These are phyloP conservation scores for Esperia sulphurella DNA, from an alignment of 2,888 invertebrate species.

Conservation along the genomic window DNA sequence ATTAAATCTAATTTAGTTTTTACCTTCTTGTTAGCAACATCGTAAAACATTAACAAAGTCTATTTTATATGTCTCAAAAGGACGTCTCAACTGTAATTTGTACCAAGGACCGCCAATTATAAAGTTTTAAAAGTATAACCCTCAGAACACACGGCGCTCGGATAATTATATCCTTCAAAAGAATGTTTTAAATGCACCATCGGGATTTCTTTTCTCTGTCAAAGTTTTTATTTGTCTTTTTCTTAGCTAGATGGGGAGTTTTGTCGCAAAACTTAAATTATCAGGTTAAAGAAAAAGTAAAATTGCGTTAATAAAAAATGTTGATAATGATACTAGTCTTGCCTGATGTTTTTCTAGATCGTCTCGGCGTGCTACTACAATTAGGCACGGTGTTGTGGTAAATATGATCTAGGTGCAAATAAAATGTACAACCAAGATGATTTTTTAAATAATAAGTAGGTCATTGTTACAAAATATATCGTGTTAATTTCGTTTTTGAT, in stretches of 20 bases:
- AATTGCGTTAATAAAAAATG: neutral
- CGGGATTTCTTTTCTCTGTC: constrained; percentile 19
- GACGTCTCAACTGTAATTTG: constrained; percentile 47
- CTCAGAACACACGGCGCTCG: constrained; percentile 28
- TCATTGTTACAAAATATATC: too few relatives aligned
- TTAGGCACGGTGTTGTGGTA: too few relatives aligned
- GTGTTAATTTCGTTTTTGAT: too few relatives aligned
- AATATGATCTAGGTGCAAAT: too few relatives aligned
- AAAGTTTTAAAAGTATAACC: constrained; percentile 45
- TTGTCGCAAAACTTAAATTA: constrained; percentile 13
- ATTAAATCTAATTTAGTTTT: too few relatives aligned
- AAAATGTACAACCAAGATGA: too few relatives aligned
- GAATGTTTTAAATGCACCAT: constrained; percentile 45
- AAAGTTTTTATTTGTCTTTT: constrained; percentile 31
- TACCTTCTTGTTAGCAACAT: neutral
- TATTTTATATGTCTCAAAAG: constrained; percentile 23
- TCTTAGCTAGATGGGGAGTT: constrained; percentile 13
- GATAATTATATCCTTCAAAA: constrained; percentile 50
- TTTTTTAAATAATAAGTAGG: too few relatives aligned
- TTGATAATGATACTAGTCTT: neutral
- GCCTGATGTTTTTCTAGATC: too few relatives aligned
- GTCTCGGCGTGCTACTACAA: too few relatives aligned
- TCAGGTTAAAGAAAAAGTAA: neutral
- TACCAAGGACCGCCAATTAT: constrained; percentile 51
- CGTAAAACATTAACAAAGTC: constrained; percentile 5